A percentile compares a stretch with the other conserved stretches of the same genome.
These are phyloP conservation scores for Adelognathus sp. DNA, from an alignment of 2,888 invertebrate species.

Conservation along the genomic window DNA sequence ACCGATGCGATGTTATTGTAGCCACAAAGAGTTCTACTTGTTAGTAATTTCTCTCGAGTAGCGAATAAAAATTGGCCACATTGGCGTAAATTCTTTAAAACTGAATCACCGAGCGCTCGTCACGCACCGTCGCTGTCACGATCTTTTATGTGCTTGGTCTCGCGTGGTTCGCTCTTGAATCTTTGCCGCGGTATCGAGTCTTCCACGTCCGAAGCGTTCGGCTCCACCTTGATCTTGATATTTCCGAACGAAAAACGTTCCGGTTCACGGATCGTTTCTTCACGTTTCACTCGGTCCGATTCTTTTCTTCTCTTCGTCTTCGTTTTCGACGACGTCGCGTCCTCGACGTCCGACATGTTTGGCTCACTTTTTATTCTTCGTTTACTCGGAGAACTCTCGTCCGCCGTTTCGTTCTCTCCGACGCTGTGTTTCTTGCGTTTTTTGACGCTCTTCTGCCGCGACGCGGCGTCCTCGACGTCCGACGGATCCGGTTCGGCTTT, in stretches of 20 bases:
- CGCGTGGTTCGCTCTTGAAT: slow-evolving; percentile 23
- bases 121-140: neutral
- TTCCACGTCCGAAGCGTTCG: slow-evolving; percentile 45
- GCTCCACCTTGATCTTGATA: slow-evolving; percentile 40
- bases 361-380: slow-evolving; percentile 51
- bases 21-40: neutral
- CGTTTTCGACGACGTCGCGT: slow-evolving; percentile 18
- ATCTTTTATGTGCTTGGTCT: neutral
- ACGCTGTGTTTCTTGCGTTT: slow-evolving; percentile 13
- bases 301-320: slow-evolving; percentile 48
- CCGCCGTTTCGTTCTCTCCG: neutral
- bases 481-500: slow-evolving; percentile 55
- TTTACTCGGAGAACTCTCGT: neutral
- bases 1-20: neutral
- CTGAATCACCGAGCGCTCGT: neutral
- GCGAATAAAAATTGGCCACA: neutral
- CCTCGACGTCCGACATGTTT: slow-evolving; percentile 45
- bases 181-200: neutral
- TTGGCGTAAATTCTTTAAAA: neutral
- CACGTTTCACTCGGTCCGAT: slow-evolving; percentile 67
- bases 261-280: too few species aligned
- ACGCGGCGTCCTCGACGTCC: slow-evolving; percentile 34
- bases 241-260: neutral
- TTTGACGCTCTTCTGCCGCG: slow-evolving; percentile 20
- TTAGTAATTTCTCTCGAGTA: neutral